Percentiles rank a stretch among this genome's conserved stretches.
Evolutionary conservation across 2,888 invertebrate species (phyloP).

Genomic region (Cheiracanthium punctorium): DNA sequence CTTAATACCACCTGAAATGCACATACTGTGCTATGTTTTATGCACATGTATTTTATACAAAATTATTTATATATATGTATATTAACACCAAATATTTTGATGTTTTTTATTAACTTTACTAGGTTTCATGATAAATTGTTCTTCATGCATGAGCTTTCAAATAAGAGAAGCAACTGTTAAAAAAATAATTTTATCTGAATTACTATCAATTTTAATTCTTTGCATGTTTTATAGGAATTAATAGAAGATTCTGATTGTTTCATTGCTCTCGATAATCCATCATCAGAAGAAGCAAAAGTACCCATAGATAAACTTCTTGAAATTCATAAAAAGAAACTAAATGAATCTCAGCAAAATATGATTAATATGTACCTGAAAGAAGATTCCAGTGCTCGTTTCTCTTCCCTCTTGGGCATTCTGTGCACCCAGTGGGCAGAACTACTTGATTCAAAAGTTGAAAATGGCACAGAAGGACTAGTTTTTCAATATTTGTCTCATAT

Average conservation of each 20-base stretch:
- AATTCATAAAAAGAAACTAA: constrained; percentile 41
- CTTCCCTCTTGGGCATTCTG: constrained; percentile 41
- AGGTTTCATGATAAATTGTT: too few relatives aligned
- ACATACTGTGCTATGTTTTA: too few relatives aligned
- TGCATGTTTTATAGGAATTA: constrained; percentile 32
- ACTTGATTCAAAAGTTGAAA: constrained; percentile 30
- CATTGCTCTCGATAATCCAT: constrained; percentile 32
- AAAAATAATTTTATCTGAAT: too few relatives aligned
- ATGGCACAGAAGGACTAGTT: constrained; percentile 55
- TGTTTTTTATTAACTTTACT: too few relatives aligned
- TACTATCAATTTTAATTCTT: too few relatives aligned
- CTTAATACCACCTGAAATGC: too few relatives aligned
- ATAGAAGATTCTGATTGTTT: constrained; percentile 43
- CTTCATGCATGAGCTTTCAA: too few relatives aligned
- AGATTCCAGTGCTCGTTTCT: constrained; percentile 42
- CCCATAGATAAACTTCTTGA: constrained; percentile 45
- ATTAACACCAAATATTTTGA: too few relatives aligned
- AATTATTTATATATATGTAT: too few relatives aligned
- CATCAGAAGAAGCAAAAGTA: constrained; percentile 39
- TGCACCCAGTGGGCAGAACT: constrained; percentile 40
- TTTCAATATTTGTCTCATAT: constrained; percentile 49
- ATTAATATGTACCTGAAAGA: constrained; percentile 39
- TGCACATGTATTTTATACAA: too few relatives aligned
- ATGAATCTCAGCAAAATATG: constrained; percentile 28
- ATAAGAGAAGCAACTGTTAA: too few relatives aligned